Conservation (phyloP, 2,113 vertebrate genomes). For the Hyaena hyaena region DNA sequence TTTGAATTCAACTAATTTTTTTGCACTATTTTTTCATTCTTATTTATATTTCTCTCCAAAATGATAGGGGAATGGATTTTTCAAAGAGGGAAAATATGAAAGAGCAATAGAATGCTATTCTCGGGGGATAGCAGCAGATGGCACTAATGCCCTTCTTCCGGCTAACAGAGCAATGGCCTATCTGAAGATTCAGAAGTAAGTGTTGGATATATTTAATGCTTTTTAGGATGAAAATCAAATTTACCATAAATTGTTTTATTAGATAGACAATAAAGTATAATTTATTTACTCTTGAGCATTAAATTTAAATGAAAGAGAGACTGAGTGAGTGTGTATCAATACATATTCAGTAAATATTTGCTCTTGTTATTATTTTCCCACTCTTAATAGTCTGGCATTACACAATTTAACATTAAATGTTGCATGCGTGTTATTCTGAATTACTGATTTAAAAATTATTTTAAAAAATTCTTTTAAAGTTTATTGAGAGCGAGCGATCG, state of each 20-base stretch:
- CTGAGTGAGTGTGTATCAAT: not conserved
- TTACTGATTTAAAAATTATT: slow-evolving; percentile 19
- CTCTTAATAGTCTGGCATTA: not conserved
- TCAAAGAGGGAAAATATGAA: slow-evolving; percentile 97
- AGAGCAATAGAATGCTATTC: slow-evolving; percentile 94
- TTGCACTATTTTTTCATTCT: not conserved
- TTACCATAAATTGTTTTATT: slow-evolving; percentile 5
- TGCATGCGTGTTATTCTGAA: not conserved
- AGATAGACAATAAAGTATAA: not conserved
- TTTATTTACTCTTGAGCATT: slow-evolving; percentile 11
- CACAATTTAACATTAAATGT: not conserved
- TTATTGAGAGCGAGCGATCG: no score
- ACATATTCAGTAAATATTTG: not conserved
- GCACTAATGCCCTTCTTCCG: slow-evolving; percentile 92
- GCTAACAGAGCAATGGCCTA: slow-evolving; percentile 99
- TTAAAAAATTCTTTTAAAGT: no score
- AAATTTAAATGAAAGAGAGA: not conserved
- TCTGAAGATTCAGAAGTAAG: slow-evolving; percentile 93
- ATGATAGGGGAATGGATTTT: slow-evolving; percentile 95
- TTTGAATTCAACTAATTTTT: slow-evolving; percentile 41
- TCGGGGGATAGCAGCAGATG: slow-evolving; percentile 93
- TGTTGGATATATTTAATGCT: slow-evolving; percentile 9
- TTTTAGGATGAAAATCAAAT: slow-evolving; percentile 28
- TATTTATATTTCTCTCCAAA: slow-evolving; percentile 27
- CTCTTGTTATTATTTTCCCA: not conserved